phyloP scores from a whole-genome alignment of 2,113 vertebrate species.

The Corythornis vintsioides region DNA sequence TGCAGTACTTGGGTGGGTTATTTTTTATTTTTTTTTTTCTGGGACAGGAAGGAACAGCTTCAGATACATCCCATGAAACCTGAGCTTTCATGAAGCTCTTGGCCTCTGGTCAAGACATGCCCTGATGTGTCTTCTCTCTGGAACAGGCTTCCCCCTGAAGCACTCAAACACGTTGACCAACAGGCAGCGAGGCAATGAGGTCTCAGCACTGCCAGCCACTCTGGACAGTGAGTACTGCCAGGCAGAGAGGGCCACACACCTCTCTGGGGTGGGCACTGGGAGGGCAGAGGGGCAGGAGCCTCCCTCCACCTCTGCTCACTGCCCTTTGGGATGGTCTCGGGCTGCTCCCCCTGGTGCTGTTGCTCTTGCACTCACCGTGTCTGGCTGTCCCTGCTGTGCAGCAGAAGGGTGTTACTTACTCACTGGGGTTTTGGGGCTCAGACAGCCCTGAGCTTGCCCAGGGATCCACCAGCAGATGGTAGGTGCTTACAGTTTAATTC shows the following conservation, averaged over 20 bases:
- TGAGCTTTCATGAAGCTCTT: background rate
- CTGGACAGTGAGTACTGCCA: conserved; percentile 84
- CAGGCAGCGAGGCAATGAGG: conserved; percentile 92
- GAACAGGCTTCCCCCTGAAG: conserved; percentile 74
- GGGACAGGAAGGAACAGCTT: background rate
- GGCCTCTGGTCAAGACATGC: background rate
- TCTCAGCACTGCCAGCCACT: conserved; percentile 87
- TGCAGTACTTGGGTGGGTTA: background rate
- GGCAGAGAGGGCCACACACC: background rate
- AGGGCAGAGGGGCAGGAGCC: background rate
- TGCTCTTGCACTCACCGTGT: background rate
- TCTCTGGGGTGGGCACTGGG: background rate
- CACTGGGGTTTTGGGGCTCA: background rate
- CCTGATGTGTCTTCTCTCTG: background rate
- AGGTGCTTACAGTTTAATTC: background rate
- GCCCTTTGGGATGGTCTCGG: accelerated
- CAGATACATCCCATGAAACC: background rate
- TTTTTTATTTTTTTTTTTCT: background rate
- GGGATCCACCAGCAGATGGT: background rate
- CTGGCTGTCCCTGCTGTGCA: too few species aligned
- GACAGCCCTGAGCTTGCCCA: background rate
- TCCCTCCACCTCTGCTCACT: background rate
- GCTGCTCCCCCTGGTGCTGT: background rate
- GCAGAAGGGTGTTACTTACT: background rate
- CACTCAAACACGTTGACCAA: conserved; percentile 92